Percentiles rank a stretch among this genome's conserved stretches.
These are phyloP conservation scores for Pandion haliaetus DNA, from an alignment of 2,113 vertebrate genomes.

Conservation along the genomic window DNA sequence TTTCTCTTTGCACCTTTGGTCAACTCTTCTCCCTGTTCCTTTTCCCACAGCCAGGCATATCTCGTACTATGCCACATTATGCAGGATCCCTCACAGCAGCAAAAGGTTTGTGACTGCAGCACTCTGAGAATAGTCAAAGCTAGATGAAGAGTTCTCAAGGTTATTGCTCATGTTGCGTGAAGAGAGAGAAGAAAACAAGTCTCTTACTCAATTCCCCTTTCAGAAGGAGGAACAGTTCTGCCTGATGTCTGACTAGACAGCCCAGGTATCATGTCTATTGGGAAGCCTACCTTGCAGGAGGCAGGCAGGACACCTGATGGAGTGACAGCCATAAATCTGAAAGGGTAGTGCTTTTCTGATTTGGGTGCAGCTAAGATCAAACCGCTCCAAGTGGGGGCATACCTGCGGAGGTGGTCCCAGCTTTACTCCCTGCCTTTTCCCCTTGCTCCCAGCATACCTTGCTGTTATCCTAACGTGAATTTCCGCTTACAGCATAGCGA, in stretches of 20 bases:
- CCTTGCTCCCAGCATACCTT: background rate
- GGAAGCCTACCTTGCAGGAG: background rate
- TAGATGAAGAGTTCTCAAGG: background rate
- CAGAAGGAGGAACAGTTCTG: background rate
- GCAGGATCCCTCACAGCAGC: background rate
- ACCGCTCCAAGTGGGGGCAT: background rate
- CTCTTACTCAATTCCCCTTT: background rate
- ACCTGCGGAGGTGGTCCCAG: background rate
- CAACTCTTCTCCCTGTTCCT: background rate
- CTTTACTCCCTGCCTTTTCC: background rate
- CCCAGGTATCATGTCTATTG: background rate
- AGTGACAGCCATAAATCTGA: background rate
- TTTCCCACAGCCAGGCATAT: background rate
- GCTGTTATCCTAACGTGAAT: background rate
- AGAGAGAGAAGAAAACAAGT: background rate
- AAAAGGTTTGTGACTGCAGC: background rate
- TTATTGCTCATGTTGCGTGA: background rate
- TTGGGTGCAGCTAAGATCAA: background rate
- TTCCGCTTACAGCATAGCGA: background rate
- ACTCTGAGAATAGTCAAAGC: background rate
- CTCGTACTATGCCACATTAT: background rate
- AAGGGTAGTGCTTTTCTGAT: accelerated
- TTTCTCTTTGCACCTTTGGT: background rate
- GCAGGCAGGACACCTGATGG: background rate
- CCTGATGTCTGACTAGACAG: background rate